Evolutionary conservation across 2,113 vertebrate species (phyloP).

Genomic region (Otis tarda): DNA sequence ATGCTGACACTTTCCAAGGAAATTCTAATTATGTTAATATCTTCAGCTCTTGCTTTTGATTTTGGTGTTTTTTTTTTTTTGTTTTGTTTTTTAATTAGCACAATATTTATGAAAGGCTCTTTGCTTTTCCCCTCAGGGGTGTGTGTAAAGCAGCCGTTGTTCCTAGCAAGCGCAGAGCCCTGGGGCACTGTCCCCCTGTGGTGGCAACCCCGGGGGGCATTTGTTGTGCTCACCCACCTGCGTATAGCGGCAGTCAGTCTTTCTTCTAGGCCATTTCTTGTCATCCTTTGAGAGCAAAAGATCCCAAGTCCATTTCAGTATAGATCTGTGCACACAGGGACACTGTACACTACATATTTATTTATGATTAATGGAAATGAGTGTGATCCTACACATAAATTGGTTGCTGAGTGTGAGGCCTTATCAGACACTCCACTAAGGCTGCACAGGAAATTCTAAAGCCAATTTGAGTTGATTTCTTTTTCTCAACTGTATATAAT

Average conservation of each 20-base stretch:
- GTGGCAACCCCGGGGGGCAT: neutral
- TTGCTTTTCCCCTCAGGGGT: too few relatives aligned
- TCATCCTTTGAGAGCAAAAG: neutral
- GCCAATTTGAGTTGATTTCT: neutral
- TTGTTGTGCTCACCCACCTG: neutral
- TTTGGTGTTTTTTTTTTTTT: neutral
- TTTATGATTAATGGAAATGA: neutral
- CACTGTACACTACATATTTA: fast-evolving
- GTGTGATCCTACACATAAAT: neutral
- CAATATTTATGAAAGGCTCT: neutral
- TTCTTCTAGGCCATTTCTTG: neutral
- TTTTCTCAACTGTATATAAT: neutral
- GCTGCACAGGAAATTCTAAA: neutral
- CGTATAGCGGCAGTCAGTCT: fast-evolving
- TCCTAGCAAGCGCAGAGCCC: neutral
- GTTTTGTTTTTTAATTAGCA: neutral
- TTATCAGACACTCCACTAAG: neutral
- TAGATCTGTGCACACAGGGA: neutral
- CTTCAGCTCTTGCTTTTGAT: neutral
- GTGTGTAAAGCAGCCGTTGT: neutral
- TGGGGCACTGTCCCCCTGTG: neutral
- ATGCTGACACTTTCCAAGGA: neutral
- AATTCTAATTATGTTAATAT: neutral
- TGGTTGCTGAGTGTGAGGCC: neutral
- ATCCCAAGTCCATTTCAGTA: neutral